phyloP scores from a whole-genome alignment of 2,888 invertebrate genomes.

The Lepas anatifera region DNA sequence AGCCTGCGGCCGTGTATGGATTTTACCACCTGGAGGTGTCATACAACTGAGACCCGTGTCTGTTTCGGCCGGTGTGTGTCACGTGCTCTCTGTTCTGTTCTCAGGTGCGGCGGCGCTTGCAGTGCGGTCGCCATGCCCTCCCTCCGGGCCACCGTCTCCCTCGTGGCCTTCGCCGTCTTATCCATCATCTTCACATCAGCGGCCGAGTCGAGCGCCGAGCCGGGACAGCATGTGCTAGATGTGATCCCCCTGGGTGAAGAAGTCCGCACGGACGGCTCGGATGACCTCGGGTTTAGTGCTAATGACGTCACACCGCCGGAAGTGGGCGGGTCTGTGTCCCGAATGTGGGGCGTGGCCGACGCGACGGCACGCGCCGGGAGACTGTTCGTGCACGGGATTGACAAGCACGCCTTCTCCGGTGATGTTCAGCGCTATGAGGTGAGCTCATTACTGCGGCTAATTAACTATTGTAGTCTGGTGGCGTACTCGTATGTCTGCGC shows the following conservation, averaged over 20 bases:
- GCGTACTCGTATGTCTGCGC: too few species aligned
- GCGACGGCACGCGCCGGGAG: background rate
- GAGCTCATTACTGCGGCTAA: too few species aligned
- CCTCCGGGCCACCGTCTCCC: background rate
- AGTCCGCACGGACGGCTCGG: background rate
- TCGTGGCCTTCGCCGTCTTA: background rate
- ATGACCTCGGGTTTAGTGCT: background rate
- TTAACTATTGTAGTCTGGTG: too few species aligned
- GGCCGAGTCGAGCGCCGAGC: background rate
- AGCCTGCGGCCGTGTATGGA: too few species aligned
- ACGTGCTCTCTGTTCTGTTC: too few species aligned
- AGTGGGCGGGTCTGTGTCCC: background rate
- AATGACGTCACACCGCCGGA: background rate
- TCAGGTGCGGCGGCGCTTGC: background rate
- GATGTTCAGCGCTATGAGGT: background rate
- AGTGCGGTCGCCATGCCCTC: background rate
- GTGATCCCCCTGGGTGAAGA: background rate
- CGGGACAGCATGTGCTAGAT: background rate
- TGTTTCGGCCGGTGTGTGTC: too few species aligned
- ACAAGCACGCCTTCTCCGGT: background rate
- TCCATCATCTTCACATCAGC: background rate
- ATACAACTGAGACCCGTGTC: too few species aligned
- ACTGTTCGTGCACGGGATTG: background rate
- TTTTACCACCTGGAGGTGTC: too few species aligned
- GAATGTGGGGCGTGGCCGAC: background rate